These are phyloP conservation scores for Connochaetes taurinus DNA, from an alignment of 2,113 vertebrate species.

Conservation along the genomic window DNA sequence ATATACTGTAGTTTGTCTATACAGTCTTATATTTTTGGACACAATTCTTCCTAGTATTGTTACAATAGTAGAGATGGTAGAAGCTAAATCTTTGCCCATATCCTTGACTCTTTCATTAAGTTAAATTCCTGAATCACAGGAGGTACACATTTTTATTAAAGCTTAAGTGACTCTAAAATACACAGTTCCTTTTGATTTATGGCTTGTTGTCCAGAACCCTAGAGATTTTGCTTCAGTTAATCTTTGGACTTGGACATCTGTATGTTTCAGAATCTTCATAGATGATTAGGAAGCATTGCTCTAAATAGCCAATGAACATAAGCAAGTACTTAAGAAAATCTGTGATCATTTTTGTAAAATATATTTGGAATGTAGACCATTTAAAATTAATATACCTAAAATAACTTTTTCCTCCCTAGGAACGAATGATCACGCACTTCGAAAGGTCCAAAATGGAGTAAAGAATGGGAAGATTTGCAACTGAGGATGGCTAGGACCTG, in stretches of 20 bases:
- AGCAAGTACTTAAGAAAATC: neutral
- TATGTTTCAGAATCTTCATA: neutral
- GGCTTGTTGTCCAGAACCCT: neutral
- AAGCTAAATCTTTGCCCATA: neutral
- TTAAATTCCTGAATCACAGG: constrained; percentile 12
- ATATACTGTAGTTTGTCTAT: neutral
- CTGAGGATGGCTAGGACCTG: constrained; percentile 39
- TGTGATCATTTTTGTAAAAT: neutral
- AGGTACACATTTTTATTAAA: neutral
- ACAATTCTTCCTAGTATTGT: neutral
- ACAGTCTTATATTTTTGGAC: neutral
- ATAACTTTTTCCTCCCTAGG: constrained; percentile 70
- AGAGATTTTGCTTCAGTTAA: constrained; percentile 12
- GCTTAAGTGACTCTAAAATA: neutral
- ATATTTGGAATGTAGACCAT: neutral
- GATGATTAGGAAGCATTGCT: neutral
- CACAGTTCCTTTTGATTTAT: neutral
- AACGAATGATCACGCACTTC: constrained; percentile 89
- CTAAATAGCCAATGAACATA: neutral
- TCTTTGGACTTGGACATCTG: neutral
- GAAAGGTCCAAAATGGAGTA: constrained; percentile 90
- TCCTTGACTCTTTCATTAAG: neutral
- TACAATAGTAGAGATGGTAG: neutral
- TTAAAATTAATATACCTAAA: constrained; percentile 28
- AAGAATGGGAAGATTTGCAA: constrained; percentile 54